A percentile compares a stretch with the other conserved stretches of the same genome.
Conservation (phyloP, 2,888 invertebrate species). For the Philopedon plagiatum region DNA sequence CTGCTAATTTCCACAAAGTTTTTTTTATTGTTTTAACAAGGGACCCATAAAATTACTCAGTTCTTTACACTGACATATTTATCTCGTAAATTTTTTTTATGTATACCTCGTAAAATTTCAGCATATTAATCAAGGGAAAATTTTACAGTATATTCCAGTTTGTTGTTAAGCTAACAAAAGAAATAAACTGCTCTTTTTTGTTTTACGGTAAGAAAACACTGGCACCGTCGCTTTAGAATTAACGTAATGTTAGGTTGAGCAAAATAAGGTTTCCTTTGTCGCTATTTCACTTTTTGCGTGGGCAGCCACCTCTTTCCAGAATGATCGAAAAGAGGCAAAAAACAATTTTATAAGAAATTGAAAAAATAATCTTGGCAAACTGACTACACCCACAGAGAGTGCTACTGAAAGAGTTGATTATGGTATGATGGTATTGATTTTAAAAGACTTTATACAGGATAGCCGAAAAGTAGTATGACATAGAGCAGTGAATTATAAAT, state of each 20-base stretch:
- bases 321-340: too few relatives aligned
- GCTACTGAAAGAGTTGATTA: too few relatives aligned
- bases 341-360: too few relatives aligned
- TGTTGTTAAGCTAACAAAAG: neutral
- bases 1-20: neutral
- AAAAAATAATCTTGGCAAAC: too few relatives aligned
- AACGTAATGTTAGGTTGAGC: neutral
- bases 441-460: too few relatives aligned
- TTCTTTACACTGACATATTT: neutral
- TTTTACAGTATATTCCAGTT: neutral
- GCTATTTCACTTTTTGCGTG: too few relatives aligned
- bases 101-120: neutral
- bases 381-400: too few relatives aligned
- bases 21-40: neutral
- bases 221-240: neutral
- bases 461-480: too few relatives aligned
- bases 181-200: neutral
- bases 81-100: neutral
- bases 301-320: neutral
- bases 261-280: too few relatives aligned
- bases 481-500: too few relatives aligned
- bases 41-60: neutral
- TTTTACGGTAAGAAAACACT: neutral
- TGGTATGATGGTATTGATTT: too few relatives aligned
- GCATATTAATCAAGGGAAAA: neutral